Base-by-base conservation (phyloP, 2,113 vertebrate species). In the Rhinolophus ferrumequinum region DNA sequence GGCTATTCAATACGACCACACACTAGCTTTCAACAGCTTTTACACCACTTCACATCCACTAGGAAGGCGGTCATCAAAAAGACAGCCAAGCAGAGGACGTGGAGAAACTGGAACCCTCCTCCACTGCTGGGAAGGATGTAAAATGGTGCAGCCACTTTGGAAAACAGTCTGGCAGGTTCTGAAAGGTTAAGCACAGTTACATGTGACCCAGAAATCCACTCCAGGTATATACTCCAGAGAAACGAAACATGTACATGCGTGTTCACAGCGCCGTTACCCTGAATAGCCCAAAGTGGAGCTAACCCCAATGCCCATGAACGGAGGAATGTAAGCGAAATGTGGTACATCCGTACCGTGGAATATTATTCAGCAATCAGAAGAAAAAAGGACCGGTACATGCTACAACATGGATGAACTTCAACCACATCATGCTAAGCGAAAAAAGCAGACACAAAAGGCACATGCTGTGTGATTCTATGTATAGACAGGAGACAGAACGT, bases 141-240 rank as follows among this genome's bases (percentile, higher is more conserved):
- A 93, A 80, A 75, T 21, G 70, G 52, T 26, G 8, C 19, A 8
- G 30, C 3, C 24, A 73, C 41, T 89, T 13, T 69, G 73, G 70
- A 60, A 91, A 90, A 93, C 12, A 93, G 38, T 41, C 26, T 13
- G 6, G 38, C 66, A 88, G 33, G 44, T 96, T 70, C 58, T 96
- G 70, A 69, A 93, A 79, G 13, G 44, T 50, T 16, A 86, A 84
- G 73, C 41, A 73, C 1, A 64, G 58, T 67, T 47, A 54, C 66
- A 80, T 14, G 38, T 5, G 56, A 67, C 41, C 73, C 84, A 52
- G 75, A 38, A 72, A 82, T 58, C 50, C 33, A 90, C 18, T 50
- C 50, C 52, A 81, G 14, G 38, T 58, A 14, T 19, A 24, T 12
- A 33, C 14, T 16, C 41, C 35, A 21, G 7, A 87, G 21, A 92